Base-by-base conservation (phyloP, 1,140 invertebrate genomes). In the Himalopsyche phryganea region DNA sequence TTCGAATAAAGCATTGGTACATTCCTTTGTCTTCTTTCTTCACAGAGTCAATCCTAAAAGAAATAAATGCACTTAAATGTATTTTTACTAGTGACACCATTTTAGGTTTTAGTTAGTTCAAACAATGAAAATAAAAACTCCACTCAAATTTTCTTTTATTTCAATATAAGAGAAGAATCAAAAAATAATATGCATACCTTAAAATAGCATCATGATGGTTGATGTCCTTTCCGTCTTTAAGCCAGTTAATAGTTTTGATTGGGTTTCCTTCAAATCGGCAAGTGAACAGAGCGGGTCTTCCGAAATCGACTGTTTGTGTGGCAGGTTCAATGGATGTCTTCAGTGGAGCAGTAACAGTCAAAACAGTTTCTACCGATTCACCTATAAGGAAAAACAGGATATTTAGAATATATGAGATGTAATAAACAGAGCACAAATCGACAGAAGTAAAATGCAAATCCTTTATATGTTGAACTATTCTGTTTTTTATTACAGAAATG, bases 1-100 rank as follows among this genome's bases (percentile, higher is more conserved):
- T 96, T 42, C 90, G 81, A 28, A 95, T 90, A 69, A 97, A 94
- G 70, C 95, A 98, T 68, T 98, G 94, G 70, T 97, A 98, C 94
- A 98, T 97, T 71, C 94, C 95, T 69, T 92, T 93, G 71, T 98
- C 94, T 75, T 95, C 90, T 67, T 96, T 92, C 71, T 91, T 89
- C 0, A 98, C 92, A 3, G 88, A 87, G 63, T 92, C 89, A 66
- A 98, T 94, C 49, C 88, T 84, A 66, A 44, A 71, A 72, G 17
- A 56, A 20, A 44, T 59, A 32, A 6, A 9, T 42, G 15, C 40
- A 42, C 40, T 11, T 9, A n/a, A 7, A 35, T n/a, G n/a, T 35
- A 7, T 7, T 35, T 35, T 7, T 35, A 7, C n/a, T 35, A 35
- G 33, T 35, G 6, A 7, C n/a, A 35, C 6, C n/a, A 35, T 35